Percentiles rank a stretch among this genome's conserved stretches.
Conservation (phyloP, 2,113 vertebrate species). For the Elanus axillaris region DNA sequence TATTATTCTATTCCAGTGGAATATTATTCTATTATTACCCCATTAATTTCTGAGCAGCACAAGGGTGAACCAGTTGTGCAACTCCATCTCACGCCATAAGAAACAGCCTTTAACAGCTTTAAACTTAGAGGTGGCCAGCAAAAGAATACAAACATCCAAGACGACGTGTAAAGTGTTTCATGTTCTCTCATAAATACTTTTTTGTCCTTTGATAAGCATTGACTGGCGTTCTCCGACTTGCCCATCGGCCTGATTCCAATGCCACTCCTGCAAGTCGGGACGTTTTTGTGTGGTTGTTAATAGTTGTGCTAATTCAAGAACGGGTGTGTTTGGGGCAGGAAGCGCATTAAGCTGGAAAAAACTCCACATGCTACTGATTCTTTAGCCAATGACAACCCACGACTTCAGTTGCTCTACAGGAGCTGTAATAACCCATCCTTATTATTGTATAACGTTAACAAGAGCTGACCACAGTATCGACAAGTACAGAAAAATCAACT, state of each 20-base stretch:
- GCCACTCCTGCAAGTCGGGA: background rate
- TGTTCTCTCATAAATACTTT: background rate
- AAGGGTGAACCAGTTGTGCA: background rate
- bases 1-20: background rate
- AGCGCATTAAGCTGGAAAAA: background rate
- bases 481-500: background rate
- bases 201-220: background rate
- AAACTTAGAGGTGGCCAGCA: background rate
- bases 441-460: accelerated
- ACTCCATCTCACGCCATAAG: background rate
- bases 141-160: background rate
- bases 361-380: background rate
- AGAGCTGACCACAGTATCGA: background rate
- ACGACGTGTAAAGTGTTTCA: accelerated
- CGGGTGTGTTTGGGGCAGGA: background rate
- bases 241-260: background rate
- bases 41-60: background rate
- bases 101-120: background rate
- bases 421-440: background rate
- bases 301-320: background rate
- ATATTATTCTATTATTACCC: background rate
- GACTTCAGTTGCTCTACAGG: background rate
- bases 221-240: background rate
- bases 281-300: background rate
- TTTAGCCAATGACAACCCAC: accelerated